Evolutionary conservation across 2,888 invertebrate genomes (phyloP), one percentile per base, ranked within the genome.

Genomic region (Osmoderma eremita): DNA sequence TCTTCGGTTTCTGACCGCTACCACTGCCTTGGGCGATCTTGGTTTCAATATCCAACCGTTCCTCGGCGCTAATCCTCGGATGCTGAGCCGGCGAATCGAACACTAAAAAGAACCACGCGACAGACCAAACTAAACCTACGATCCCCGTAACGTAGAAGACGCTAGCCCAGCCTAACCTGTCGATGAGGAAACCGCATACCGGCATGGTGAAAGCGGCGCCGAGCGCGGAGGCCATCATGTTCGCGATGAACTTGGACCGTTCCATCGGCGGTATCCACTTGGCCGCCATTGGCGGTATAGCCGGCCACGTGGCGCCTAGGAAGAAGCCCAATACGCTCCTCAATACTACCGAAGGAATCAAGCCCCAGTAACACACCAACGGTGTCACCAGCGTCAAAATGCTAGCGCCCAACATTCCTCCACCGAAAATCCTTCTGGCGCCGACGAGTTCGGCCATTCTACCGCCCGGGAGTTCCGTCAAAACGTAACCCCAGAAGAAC

Each of bases 191-290:
- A 13, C 95, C 94, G 75, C 93, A 92, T 70, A 95, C 86, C 0
- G 95, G 95, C 89, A 95, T 91, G 0, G 94, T 94, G 48, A 95
- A 84, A 5, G 97, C 95, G 22, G 95, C 97, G 15, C 97, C 97
- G 75, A 97, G 85, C 5, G 95, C 93, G 18, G 95, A 93, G 6
- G 96, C 93, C 92, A 94, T 93, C 92, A 94, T 93, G 77, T 94
- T 92, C 6, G 95, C 92, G 81, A 96, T 93, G 81, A 97, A 93
- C 81, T 95, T 94, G 48, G 95, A 94, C 72, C 97, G 88, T 80
- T 98, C 97, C 86, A 92, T 88, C 10, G 96, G 96, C 5, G 97
- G 97, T 67, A 97, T 93, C 97, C 97, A 98, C 71, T 91, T 90
- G 5, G 95, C 93, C 41, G 95, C 94, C 88, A 98, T 90, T 3